These are phyloP conservation scores for Eremobia ochroleuca DNA, from an alignment of 2,888 invertebrate genomes.

Conservation along the genomic window DNA sequence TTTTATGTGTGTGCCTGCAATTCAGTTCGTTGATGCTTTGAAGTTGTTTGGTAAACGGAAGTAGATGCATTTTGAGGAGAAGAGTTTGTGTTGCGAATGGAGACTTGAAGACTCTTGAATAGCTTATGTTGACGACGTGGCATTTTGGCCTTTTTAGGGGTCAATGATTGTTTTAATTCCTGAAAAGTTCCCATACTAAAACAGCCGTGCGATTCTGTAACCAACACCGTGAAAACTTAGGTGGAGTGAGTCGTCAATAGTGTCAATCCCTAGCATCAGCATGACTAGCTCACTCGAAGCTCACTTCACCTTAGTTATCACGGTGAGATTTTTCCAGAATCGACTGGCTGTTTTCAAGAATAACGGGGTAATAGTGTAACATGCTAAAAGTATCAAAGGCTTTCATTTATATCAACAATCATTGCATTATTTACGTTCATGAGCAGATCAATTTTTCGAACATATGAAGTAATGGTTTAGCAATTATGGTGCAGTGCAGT, in stretches of 20 bases:
- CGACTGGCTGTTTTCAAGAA: not conserved
- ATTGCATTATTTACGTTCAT: too few species aligned
- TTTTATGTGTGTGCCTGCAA: slow-evolving; percentile 20
- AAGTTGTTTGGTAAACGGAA: slow-evolving; percentile 23
- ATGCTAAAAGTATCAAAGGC: too few species aligned
- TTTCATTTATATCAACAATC: too few species aligned
- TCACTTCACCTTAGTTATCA: too few species aligned
- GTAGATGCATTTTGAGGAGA: slow-evolving; percentile 8
- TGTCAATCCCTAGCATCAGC: too few species aligned
- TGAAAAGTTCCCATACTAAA: not conserved
- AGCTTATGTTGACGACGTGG: not conserved
- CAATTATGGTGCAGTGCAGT: not conserved
- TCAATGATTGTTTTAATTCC: not conserved
- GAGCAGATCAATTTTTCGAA: not conserved
- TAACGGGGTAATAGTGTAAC: not conserved
- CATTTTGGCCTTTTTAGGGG: not conserved
- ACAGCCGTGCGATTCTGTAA: too few species aligned
- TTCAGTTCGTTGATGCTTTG: slow-evolving; percentile 6
- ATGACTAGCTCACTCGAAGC: too few species aligned
- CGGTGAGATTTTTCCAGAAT: too few species aligned
- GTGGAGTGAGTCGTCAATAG: too few species aligned
- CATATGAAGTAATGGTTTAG: not conserved
- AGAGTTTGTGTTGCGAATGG: not conserved
- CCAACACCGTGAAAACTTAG: too few species aligned
- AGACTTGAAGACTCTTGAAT: not conserved